Evolutionary conservation across 2,797 vertebrate species (phyloP).

Genomic region (Odontamblyopus rebecca): DNA sequence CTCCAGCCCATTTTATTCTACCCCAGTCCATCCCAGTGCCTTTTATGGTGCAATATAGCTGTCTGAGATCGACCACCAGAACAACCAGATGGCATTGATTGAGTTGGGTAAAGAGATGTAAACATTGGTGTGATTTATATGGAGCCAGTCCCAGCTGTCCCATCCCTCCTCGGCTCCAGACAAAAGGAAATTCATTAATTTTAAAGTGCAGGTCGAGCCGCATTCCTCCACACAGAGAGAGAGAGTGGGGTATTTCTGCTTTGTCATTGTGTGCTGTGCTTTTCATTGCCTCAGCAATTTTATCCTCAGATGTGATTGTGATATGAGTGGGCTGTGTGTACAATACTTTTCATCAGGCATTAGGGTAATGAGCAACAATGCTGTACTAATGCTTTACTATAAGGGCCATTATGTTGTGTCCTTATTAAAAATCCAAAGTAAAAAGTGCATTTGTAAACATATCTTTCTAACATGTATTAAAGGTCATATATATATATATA

Average conservation of each 20-base stretch:
- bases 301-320: slow-evolving; percentile 1
- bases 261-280: slow-evolving; percentile 55
- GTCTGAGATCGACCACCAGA: not conserved
- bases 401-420: not conserved
- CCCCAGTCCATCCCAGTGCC: not conserved
- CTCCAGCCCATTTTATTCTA: not conserved
- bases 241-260: slow-evolving; percentile 49
- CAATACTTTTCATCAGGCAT: not conserved
- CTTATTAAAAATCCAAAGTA: not conserved
- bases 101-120: slow-evolving; percentile 16
- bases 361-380: not conserved
- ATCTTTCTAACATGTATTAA: too few relatives aligned
- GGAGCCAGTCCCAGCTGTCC: slow-evolving; percentile 20
- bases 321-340: not conserved
- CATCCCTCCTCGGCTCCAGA: slow-evolving; percentile 20
- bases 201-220: slow-evolving; percentile 39
- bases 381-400: slow-evolving; percentile 1
- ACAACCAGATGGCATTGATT: slow-evolving; percentile 9
- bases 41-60: not conserved
- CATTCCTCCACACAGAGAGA: slow-evolving; percentile 18
- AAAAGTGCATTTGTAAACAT: too few relatives aligned
- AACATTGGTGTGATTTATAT: slow-evolving; percentile 24
- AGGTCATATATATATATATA: too few relatives aligned
- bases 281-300: slow-evolving; percentile 19
- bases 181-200: slow-evolving; percentile 40